Base-by-base conservation (phyloP, 1,140 invertebrate species). In the Aricia agestis region DNA sequence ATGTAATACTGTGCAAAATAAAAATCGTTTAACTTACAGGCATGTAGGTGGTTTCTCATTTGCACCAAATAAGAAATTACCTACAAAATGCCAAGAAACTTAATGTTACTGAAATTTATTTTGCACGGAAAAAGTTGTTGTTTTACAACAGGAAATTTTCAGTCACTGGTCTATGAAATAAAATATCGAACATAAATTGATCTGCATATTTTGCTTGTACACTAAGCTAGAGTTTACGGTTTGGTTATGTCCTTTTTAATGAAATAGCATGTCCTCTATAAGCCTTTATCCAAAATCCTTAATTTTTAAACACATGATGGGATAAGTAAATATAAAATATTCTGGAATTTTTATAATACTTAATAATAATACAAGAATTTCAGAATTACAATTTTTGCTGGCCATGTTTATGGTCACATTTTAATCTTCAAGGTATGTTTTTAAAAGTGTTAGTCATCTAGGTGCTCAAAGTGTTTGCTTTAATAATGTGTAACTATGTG, bases 1-100 rank as follows among this genome's bases (percentile, higher is more conserved):
- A 59, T 72, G 66, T 17, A 58, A 68, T 13, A 4, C 9, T 52
- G 52, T n/a, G 52, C 25, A 66, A 52, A 70, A 32, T 17, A 70
- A 70, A 65, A 18, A n/a, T 69, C 58, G 9, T 18, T 70, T 19
- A 36, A 36, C 9, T 7, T 36, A 36, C 9, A 7, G 36, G 36
- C 36, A 36, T n/a, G n/a, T n/a, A n/a, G n/a, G n/a, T n/a, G n/a
- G n/a, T n/a, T n/a, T n/a, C n/a, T n/a, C n/a, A n/a, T 36, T 36
- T 36, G 36, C 5, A 36, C 36, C 1, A 36, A 36, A 6, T 36
- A 7, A 36, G 36, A 36, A 36, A 36, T 36, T 6, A 36, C 36
- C 9, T 36, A 36, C 36, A 36, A 25, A 25, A 25, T 25, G 25
- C 25, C 25, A 25, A 25, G 25, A 25, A 25, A 25, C 25, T 25